Evolutionary conservation across 53 echinoderm and acorn worm genomes (phyloP).

Genomic region (Arbacia lixula): DNA sequence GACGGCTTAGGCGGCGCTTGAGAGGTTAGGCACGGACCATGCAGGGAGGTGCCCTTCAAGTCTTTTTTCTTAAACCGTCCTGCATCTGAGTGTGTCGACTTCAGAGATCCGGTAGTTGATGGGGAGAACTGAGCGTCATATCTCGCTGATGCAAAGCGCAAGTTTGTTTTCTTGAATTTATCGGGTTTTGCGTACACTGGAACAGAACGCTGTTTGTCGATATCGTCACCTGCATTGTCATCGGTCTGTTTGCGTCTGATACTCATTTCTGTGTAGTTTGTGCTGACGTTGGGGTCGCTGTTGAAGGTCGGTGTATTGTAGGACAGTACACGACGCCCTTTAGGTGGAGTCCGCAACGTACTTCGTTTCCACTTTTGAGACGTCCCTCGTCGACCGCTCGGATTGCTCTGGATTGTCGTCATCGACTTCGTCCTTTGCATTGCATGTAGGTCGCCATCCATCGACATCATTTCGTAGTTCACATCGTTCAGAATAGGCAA

Average conservation of each 20-base stretch:
- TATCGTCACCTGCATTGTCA: neutral
- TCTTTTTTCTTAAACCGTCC: conserved; percentile 18
- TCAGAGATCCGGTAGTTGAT: too few relatives aligned
- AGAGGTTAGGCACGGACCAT: neutral
- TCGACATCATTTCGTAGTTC: conserved; percentile 12
- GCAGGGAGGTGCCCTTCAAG: conserved; percentile 15
- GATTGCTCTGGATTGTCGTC: conserved; percentile 4
- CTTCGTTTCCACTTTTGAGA: conserved; percentile 38
- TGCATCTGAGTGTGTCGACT: too few relatives aligned
- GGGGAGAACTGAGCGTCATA: too few relatives aligned
- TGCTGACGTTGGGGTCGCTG: conserved; percentile 19
- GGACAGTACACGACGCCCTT: conserved; percentile 15
- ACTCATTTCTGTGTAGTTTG: conserved; percentile 43
- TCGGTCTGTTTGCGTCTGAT: conserved; percentile 3
- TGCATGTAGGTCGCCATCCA: neutral
- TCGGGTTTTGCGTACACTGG: conserved; percentile 12
- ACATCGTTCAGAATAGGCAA: neutral
- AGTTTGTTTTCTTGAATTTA: neutral
- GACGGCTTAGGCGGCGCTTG: conserved; percentile 20
- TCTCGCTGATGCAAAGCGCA: too few relatives aligned
- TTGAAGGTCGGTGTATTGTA: conserved; percentile 1
- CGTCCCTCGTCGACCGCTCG: conserved; percentile 28
- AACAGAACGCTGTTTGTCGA: too few relatives aligned
- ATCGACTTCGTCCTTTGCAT: conserved; percentile 8
- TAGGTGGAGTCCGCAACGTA: conserved; percentile 18